Percentiles rank a stretch among this genome's conserved stretches.
Evolutionary conservation across 2,888 invertebrate species (phyloP).

Genomic region (Margaritifera margaritifera): DNA sequence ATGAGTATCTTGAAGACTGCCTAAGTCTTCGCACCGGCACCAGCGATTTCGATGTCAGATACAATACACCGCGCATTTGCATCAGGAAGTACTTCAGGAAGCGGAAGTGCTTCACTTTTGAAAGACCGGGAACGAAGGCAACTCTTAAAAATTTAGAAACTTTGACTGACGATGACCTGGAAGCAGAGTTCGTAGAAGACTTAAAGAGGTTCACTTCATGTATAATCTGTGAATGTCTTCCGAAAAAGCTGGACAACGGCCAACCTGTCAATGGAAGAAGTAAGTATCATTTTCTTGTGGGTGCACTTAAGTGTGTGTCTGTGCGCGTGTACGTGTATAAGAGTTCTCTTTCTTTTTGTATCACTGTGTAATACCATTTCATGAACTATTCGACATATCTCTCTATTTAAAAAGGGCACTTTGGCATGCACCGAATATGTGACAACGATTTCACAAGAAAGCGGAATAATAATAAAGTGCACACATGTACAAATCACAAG

Average conservation of each 20-base stretch:
- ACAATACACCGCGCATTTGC: slow-evolving; percentile 8
- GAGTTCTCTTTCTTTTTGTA: too few relatives aligned
- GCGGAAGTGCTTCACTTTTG: slow-evolving; percentile 13
- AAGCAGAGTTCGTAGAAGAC: slow-evolving; percentile 9
- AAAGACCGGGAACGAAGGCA: slow-evolving; percentile 2
- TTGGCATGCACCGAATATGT: too few relatives aligned
- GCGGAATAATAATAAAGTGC: too few relatives aligned
- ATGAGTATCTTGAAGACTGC: slow-evolving; percentile 16
- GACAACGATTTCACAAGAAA: too few relatives aligned
- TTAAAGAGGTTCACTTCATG: background rate
- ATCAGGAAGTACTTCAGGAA: slow-evolving; percentile 12
- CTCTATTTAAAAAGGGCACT: too few relatives aligned
- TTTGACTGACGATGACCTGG: slow-evolving; percentile 4
- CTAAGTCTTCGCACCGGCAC: background rate
- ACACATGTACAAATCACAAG: too few relatives aligned
- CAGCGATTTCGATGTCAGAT: slow-evolving; percentile 2
- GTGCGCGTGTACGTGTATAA: too few relatives aligned
- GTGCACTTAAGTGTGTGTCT: background rate
- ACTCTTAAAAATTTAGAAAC: slow-evolving; percentile 2
- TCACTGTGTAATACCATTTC: too few relatives aligned
- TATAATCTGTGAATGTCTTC: background rate
- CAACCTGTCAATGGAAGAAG: slow-evolving; percentile 11
- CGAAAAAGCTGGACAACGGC: slow-evolving; percentile 1
- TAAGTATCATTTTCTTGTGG: background rate
- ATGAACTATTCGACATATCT: too few relatives aligned